Base-by-base conservation (phyloP, 2,888 invertebrate species). In the Chrysopilus asiliformis region DNA sequence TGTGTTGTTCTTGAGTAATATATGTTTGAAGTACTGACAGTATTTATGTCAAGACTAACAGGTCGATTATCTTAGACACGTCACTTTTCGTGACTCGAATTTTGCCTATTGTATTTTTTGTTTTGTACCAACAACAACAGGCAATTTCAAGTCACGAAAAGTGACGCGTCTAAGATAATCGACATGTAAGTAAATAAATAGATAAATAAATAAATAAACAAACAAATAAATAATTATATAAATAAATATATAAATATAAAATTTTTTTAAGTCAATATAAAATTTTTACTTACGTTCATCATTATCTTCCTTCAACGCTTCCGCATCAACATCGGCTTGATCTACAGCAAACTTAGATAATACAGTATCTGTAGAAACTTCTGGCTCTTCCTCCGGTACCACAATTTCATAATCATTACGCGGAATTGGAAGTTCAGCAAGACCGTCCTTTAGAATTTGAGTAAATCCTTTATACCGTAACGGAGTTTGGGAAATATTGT, bases 331-430 rank as follows among this genome's bases (percentile, higher is more conserved):
- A 53, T 89, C 89, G 0, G 87, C 82, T 60, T 90, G 89, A 63
- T 90, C 94, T 53, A 89, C 87, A 1, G 83, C 57, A 1, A 60
- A 50, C 41, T 67, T 64, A 38, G 70, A 66, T 29, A 58, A 47
- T 13, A 49, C 46, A 1, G 53, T 52, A n/a, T 55, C 57, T 15
- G 56, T 59, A 3, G 64, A 64, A 12, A 68, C 66, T 15, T 66
- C 66, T 32, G 68, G 69, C 36, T 82, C 81, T 36, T 78, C 74
- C 43, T 93, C 93, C 0, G 95, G 94, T 10, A 95, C 86, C 27
- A 97, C 94, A 52, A 97, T 94, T 67, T 98, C 97, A 60, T 93
- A 99, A 65, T 99, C 97, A 58, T 99, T 97, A 48, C 84, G 82
- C 0, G 98, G 97, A 2, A 75, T 64, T 2, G 98, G 98, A 39